Conservation (phyloP, 2,797 vertebrate genomes). For the Erpetoichthys calabaricus region DNA sequence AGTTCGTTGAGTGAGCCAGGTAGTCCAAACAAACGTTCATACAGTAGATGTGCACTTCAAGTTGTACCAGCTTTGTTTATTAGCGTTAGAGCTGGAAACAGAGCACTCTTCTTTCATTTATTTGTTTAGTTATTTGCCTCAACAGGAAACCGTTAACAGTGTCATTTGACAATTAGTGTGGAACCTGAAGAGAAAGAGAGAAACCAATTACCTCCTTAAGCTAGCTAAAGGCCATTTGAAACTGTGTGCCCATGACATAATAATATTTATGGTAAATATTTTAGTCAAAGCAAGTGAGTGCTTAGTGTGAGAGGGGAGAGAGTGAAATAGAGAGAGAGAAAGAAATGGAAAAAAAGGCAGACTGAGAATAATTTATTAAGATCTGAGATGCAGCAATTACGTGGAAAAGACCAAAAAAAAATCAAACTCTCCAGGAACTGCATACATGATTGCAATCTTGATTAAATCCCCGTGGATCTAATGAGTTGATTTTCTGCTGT, state of each 20-base stretch:
- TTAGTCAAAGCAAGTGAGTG: conserved; percentile 60
- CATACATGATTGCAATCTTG: conserved; percentile 97
- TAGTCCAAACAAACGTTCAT: too few species aligned
- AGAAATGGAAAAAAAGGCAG: conserved; percentile 44
- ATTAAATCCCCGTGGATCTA: conserved; percentile 99
- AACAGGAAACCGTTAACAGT: conserved; percentile 53
- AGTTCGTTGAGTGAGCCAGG: too few species aligned
- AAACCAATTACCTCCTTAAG: conserved; percentile 71
- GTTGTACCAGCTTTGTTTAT: too few species aligned
- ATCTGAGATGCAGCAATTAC: conserved; percentile 70
- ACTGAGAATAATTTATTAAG: conserved; percentile 79
- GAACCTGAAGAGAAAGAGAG: conserved; percentile 66
- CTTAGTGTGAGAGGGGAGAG: conserved; percentile 50
- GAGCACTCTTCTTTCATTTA: too few species aligned
- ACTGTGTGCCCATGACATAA: conserved; percentile 79
- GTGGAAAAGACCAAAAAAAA: conserved; percentile 70
- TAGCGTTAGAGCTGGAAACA: too few species aligned
- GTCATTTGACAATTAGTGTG: conserved; percentile 63
- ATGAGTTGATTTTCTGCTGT: conserved; percentile 99
- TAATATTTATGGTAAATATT: conserved; percentile 84
- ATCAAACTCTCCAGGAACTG: conserved; percentile 84
- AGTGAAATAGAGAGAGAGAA: conserved; percentile 45
- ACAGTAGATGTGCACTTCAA: too few species aligned
- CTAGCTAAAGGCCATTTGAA: conserved; percentile 80
- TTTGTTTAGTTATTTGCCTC: conserved; percentile 26